Conservation (phyloP, 2,888 invertebrate genomes). For the Andrena trimmerana region DNA sequence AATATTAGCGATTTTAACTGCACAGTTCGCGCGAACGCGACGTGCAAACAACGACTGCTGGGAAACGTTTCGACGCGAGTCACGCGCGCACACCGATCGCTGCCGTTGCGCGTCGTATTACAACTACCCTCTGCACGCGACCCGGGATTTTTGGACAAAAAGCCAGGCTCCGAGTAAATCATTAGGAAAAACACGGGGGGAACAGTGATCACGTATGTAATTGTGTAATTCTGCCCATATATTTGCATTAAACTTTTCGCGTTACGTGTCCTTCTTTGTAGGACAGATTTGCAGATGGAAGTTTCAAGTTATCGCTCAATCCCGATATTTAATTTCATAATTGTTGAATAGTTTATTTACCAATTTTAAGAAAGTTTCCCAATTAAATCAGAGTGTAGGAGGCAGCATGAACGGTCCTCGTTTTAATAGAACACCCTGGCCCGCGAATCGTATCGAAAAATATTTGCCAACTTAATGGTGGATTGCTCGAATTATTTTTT, state of each 20-base stretch:
- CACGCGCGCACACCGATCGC: conserved; percentile 22
- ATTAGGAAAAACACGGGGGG: neutral
- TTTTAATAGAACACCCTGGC: no score
- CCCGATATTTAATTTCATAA: conserved; percentile 20
- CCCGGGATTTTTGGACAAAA: conserved; percentile 22
- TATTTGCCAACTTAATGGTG: neutral
- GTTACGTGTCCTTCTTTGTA: no score
- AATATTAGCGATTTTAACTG: conserved; percentile 55
- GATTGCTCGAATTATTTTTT: conserved; percentile 17
- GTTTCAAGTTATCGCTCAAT: no score
- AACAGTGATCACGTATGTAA: no score
- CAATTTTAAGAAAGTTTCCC: no score
- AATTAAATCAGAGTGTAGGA: conserved; percentile 1
- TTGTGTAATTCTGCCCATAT: no score
- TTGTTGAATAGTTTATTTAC: conserved; percentile 15
- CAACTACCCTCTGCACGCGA: neutral
- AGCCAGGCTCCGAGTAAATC: conserved; percentile 17
- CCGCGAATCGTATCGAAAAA: neutral
- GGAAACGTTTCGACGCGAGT: neutral
- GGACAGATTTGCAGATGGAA: no score
- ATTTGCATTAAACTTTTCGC: no score
- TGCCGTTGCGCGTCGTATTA: neutral
- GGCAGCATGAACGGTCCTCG: no score
- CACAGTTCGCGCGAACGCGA: neutral
- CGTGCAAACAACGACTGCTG: conserved; percentile 17